phyloP scores from a whole-genome alignment of 2,113 vertebrate species.

The Gallinago undulata region DNA sequence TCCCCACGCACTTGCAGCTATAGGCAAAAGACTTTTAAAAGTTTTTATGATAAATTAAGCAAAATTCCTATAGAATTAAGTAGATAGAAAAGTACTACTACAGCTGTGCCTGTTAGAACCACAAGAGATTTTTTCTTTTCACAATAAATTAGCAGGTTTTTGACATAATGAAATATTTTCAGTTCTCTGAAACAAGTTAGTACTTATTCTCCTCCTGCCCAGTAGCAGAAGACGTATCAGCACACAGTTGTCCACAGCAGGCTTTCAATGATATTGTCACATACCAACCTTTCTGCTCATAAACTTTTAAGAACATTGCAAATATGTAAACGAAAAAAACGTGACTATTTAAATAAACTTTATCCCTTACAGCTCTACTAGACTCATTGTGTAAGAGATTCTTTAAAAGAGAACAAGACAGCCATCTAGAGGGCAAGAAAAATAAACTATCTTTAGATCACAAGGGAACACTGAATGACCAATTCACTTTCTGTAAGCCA shows the following conservation, averaged over 20 bases:
- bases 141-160: background rate
- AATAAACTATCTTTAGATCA: background rate
- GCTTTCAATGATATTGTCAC: background rate
- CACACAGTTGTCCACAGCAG: background rate
- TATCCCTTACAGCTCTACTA: background rate
- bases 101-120: background rate
- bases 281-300: background rate
- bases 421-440: constrained; percentile 64
- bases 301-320: background rate
- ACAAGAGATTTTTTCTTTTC: background rate
- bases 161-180: background rate
- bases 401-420: constrained; percentile 49
- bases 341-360: background rate
- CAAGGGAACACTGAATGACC: background rate
- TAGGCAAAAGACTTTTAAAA: background rate
- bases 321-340: background rate
- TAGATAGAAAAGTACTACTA: background rate
- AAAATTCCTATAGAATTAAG: background rate
- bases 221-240: background rate
- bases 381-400: background rate
- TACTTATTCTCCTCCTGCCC: background rate
- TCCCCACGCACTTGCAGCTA: background rate
- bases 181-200: background rate
- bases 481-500: background rate
- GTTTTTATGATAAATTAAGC: background rate